Evolutionary conservation across 2,113 vertebrate genomes (phyloP), one percentile per base, ranked within the genome.

Genomic region (Otis tarda): DNA sequence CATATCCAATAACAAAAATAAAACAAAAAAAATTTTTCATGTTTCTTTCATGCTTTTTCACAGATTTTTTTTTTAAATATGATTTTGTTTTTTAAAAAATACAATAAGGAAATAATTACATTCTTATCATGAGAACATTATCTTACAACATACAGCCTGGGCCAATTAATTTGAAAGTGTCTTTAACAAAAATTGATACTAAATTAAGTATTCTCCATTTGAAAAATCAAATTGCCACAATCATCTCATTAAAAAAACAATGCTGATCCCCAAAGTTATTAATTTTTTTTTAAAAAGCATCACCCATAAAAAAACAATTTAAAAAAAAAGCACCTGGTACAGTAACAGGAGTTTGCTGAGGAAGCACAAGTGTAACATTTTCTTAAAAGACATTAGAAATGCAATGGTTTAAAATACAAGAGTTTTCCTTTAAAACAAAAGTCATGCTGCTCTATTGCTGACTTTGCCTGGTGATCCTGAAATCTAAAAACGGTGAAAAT

Each of bases 31-130:
- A 67, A 60, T 91, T 96, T 86, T 95, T 79, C 63, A 92, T 55
- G 92, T 92, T 94, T 95, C 93, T 96, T 92, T 92, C 85, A 89
- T 97, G 96, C 50, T 92, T 97, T 92, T 80, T 88, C 89, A 90
- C 94, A 92, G 89, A 96, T 75, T 18, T 84, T 92, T 92, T 97
- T 53, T 33, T 98, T 96, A 98, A 98, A 98, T 98, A 98, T 53
- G 96, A 97, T 91, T 97, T 98, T 94, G 82, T 94, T 95, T 97
- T 96, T 97, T 85, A 84, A 97, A 97, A 98, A 98, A 98, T 98
- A 98, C 97, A 98, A 87, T 97, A 97, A 97, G 96, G 95, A 98
- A 98, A 98, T 98, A 98, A 97, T 98, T 98, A 98, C 98, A 98
- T 97, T 98, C 97, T 97, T 95, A 93, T 89, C 86, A 96, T 85